Percentiles rank a stretch among this genome's conserved stretches.
These are phyloP conservation scores for Agelas oroides DNA, from an alignment of 37 sponge, comb jelly and placozoan genomes.

Conservation along the genomic window DNA sequence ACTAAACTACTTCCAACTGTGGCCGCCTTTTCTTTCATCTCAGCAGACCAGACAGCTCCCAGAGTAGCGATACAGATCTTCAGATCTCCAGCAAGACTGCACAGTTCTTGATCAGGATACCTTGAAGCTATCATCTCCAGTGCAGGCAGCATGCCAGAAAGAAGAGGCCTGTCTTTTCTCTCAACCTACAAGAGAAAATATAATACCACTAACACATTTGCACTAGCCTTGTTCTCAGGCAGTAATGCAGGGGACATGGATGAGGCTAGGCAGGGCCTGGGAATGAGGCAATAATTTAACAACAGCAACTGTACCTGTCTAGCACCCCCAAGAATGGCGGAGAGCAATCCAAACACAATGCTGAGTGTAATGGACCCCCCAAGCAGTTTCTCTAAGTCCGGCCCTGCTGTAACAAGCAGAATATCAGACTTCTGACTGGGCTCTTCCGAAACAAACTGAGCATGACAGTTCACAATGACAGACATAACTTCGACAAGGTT, in stretches of 20 bases:
- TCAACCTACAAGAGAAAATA: conserved; percentile 12
- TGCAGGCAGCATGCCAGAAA: conserved; percentile 22
- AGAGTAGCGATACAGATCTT: conserved; percentile 79
- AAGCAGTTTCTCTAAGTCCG: conserved; percentile 19
- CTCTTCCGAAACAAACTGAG: not conserved
- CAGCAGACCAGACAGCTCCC: conserved; percentile 77
- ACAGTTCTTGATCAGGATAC: conserved; percentile 61
- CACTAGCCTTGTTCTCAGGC: not conserved
- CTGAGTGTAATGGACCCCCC: conserved; percentile 69
- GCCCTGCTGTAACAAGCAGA: not conserved
- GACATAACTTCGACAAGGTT: conserved; percentile 8
- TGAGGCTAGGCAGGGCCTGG: too few species aligned
- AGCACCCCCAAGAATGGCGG: conserved; percentile 50
- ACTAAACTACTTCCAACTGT: not conserved
- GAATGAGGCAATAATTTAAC: too few species aligned
- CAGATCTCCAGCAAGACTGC: conserved; percentile 60
- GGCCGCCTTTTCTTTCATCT: conserved; percentile 36
- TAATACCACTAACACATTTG: not conserved
- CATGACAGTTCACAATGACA: conserved; percentile 43
- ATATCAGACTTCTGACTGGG: not conserved
- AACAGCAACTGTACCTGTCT: conserved; percentile 14
- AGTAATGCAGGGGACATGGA: too few species aligned
- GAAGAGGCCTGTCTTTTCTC: conserved; percentile 31
- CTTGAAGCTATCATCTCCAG: conserved; percentile 42
- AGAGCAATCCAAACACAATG: conserved; percentile 71